Base-by-base conservation (phyloP, 1,140 invertebrate genomes). In the Bombyx mandarina region DNA sequence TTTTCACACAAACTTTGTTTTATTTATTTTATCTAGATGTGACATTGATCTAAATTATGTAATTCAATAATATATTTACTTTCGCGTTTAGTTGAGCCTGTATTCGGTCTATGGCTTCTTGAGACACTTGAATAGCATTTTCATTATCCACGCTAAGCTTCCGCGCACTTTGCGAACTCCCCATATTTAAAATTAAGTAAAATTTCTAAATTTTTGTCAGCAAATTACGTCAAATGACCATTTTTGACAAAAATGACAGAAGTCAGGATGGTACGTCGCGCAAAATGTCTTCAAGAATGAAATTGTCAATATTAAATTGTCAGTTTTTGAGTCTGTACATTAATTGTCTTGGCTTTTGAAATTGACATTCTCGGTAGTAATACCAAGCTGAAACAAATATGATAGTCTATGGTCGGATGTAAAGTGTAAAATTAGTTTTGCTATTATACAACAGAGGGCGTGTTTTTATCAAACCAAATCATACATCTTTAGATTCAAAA, bases 11-110 rank as follows among this genome's bases (percentile, higher is more conserved):
- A 35, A 35, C 60, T 54, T 49, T 54, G 54, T 48, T 56, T 65
- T 64, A 66, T 73, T 69, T 79, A 63, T 46, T 71, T 63, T 68
- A 74, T 69, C 61, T 71, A 66, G 65, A 52, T 62, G 67, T 85
- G 82, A 86, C 80, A 82, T 82, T 82, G 75, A 75, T 80, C 63
- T 74, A 82, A 82, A 86, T 86, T 86, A 86, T 86, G 79, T 86
- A 86, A 86, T 86, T 65, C 56, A 70, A 62, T 58, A 75, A 71
- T 57, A 72, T 75, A 78, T 65, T 80, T 84, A 86, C 83, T 73
- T 79, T 82, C 57, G 75, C 71, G 43, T 64, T 67, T 35, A 84
- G 71, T 65, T 80, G 79, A 58, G 75, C 71, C 66, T 84, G 79
- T 86, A 86, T 82, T 62, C 83, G 71, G 49, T 84, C 77, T 75